Evolutionary conservation across 2,888 invertebrate species (phyloP), one percentile per base, ranked within the genome.

Genomic region (Nomada lathburiana): DNA sequence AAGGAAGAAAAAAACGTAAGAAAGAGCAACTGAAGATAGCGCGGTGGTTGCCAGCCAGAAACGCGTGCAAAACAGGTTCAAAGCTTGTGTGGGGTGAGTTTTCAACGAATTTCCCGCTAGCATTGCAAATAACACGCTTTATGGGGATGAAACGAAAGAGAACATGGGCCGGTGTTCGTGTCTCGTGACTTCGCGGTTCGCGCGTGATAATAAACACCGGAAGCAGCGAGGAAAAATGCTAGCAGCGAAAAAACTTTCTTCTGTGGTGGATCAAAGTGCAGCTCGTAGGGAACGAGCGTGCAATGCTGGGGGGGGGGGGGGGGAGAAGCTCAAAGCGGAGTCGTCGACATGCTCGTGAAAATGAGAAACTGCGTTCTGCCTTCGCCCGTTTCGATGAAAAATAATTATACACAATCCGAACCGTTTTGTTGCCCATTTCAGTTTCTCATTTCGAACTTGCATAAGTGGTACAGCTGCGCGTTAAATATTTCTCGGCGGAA

Each of bases 131-230:
- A 81, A 60, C 62, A 29, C 68, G 76, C 72, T 72, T 72, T n/a
- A 52, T 47, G 20, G 50, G 57, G 23, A 72, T 23, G 60, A 64
- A 69, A 20, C 64, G 50, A 60, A 79, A 67, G 80, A 53, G 65
- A 75, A 72, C 9, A 26, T 20, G 20, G 29, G 18, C 36, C 42
- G n/a, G 53, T 26, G 69, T 44, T 26, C 64, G 64, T 53, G 67
- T 71, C 82, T 63, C 63, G 75, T 64, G 67, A 71, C 59, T 63
- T 59, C 53, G 65, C 59, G 50, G 68, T 62, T 76, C 75, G 57
- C 68, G 50, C 76, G 76, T 69, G 67, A 82, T 82, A 82, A 82
- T 76, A 82, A 82, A 82, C 82, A 72, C 76, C 69, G 77, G 76
- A 82, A 71, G 68, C 72, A 69, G 47, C 67, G 50, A 57, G 70